These are phyloP conservation scores for Amblyornis subalaris DNA, from an alignment of 2,113 vertebrate genomes.

Conservation along the genomic window DNA sequence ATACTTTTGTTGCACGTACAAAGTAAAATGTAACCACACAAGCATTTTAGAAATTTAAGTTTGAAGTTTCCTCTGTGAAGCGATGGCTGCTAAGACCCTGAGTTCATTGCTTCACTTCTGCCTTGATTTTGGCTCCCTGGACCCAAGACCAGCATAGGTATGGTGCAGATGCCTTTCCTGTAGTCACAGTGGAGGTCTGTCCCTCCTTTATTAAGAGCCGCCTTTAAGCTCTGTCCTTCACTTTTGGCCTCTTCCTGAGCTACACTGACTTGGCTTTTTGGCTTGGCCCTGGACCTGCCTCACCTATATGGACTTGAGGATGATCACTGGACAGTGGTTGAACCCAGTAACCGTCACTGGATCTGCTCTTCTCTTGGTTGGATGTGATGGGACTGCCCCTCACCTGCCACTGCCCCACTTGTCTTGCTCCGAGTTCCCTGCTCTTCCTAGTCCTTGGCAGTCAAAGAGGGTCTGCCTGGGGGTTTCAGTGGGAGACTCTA, in stretches of 20 bases:
- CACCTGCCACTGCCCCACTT: accelerated
- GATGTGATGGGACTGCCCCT: accelerated
- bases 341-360: not conserved
- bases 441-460: not conserved
- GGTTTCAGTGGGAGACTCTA: not conserved
- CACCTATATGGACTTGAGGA: not conserved
- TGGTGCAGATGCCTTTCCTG: not conserved
- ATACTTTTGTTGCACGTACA: not conserved
- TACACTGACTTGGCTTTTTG: not conserved
- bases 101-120: not conserved
- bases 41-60: not conserved
- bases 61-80: not conserved
- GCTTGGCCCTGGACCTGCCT: not conserved
- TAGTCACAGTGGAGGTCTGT: not conserved
- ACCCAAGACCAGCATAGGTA: not conserved
- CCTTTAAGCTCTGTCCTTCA: not conserved
- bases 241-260: not conserved
- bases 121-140: not conserved
- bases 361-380: not conserved
- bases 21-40: not conserved
- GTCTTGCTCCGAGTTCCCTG: not conserved
- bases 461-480: not conserved
- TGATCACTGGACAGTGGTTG: not conserved
- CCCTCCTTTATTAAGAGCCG: not conserved
- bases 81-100: accelerated